These are phyloP conservation scores for Carterocephalus palaemon DNA, from an alignment of 2,888 invertebrate species.

Conservation along the genomic window DNA sequence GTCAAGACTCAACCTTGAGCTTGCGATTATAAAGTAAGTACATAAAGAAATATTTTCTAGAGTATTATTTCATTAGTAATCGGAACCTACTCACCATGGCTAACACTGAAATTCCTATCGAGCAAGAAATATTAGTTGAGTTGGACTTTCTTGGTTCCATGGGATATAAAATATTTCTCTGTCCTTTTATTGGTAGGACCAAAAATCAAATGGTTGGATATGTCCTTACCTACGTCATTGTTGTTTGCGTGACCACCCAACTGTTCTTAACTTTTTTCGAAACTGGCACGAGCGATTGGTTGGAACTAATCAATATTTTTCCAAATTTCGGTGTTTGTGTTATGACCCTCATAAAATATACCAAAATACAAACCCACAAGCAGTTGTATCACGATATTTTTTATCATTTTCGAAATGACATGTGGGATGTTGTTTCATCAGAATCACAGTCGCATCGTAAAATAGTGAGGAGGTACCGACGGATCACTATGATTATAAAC, in stretches of 20 bases:
- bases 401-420: constrained; percentile 45
- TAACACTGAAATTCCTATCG: neutral
- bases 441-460: constrained; percentile 38
- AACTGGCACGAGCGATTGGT: constrained; percentile 46
- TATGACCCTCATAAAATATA: constrained; percentile 53
- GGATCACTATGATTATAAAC: constrained; percentile 39
- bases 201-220: constrained; percentile 40
- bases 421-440: constrained; percentile 49
- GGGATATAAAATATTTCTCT: constrained; percentile 49
- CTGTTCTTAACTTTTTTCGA: constrained; percentile 46
- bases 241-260: constrained; percentile 47
- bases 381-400: constrained; percentile 46
- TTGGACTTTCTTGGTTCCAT: constrained; percentile 45
- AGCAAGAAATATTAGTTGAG: constrained; percentile 40
- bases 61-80: neutral
- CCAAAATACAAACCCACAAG: constrained; percentile 45
- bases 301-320: constrained; percentile 56
- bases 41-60: no score
- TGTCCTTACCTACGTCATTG: constrained; percentile 36
- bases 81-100: constrained; percentile 8
- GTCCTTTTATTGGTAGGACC: constrained; percentile 48
- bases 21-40: no score
- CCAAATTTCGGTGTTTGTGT: constrained; percentile 60
- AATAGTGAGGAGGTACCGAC: constrained; percentile 44
- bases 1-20: no score